Evolutionary conservation across 2,113 vertebrate genomes (phyloP).

Genomic region (Quiscalus mexicanus): DNA sequence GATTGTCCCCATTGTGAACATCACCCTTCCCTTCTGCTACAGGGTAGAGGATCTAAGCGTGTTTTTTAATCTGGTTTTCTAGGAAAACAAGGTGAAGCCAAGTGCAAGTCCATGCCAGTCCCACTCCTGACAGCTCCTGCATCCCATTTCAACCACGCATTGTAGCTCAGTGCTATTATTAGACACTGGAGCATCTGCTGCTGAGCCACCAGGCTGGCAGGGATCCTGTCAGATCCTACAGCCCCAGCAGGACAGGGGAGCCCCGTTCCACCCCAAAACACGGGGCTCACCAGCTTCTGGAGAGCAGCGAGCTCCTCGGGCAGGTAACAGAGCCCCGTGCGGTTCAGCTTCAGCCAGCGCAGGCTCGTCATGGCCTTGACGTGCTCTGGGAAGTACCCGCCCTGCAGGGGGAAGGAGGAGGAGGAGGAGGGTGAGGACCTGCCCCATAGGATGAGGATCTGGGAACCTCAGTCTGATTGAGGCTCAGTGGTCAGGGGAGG

Average conservation of each 20-base stretch:
- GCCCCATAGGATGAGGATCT: rapidly evolving
- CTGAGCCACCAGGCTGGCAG: neutral
- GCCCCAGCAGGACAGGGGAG: rapidly evolving
- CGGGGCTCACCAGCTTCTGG: conserved; percentile 90
- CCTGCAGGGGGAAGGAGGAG: conserved; percentile 71
- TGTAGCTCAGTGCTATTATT: conserved; percentile 51
- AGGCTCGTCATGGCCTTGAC: conserved; percentile 96
- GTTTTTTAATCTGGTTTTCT: neutral
- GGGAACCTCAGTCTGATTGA: neutral
- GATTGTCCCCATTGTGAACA: neutral
- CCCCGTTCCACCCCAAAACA: neutral
- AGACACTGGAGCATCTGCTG: neutral
- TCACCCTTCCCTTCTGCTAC: neutral
- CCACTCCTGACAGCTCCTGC: neutral
- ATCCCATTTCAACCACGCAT: neutral
- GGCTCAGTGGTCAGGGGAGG: neutral
- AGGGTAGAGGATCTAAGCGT: neutral
- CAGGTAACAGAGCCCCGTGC: conserved; percentile 94
- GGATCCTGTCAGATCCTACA: rapidly evolving
- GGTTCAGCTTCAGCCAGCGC: conserved; percentile 97
- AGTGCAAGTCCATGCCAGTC: neutral
- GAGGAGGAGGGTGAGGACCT: neutral
- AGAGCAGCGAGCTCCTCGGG: conserved; percentile 94
- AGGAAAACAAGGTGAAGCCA: neutral
- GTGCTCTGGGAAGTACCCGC: conserved; percentile 95